phyloP scores from a whole-genome alignment of 2,888 invertebrate genomes.

The Heliconius sara region DNA sequence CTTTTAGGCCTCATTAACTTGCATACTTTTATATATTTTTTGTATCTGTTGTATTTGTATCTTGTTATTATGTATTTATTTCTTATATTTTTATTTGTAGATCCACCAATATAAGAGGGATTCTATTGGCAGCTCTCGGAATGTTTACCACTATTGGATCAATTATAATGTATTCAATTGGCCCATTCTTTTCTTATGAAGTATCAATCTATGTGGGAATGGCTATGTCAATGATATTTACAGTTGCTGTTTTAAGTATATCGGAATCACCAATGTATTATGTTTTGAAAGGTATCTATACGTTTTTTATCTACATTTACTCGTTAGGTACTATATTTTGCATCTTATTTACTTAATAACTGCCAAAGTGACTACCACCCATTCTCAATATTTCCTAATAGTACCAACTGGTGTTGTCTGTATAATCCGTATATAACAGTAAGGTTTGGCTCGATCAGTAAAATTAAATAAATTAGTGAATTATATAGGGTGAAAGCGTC shows the following conservation, averaged over 20 bases:
- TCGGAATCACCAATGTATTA: slow-evolving; percentile 62
- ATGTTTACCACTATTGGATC: slow-evolving; percentile 54
- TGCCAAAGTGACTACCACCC: too few relatives aligned
- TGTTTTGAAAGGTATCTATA: slow-evolving; percentile 55
- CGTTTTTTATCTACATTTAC: background rate
- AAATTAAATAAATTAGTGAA: background rate
- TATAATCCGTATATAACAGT: too few relatives aligned
- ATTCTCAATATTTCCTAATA: too few relatives aligned
- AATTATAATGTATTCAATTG: slow-evolving; percentile 53
- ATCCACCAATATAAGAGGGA: slow-evolving; percentile 60
- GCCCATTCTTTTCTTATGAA: slow-evolving; percentile 54
- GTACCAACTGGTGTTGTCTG: too few relatives aligned
- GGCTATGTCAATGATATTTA: slow-evolving; percentile 47
- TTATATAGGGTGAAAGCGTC: background rate
- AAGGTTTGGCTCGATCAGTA: background rate
- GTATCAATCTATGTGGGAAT: slow-evolving; percentile 52
- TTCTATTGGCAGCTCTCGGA: slow-evolving; percentile 55
- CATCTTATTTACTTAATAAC: too few relatives aligned
- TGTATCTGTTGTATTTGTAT: too few relatives aligned
- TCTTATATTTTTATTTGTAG: slow-evolving; percentile 47
- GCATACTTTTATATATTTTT: too few relatives aligned
- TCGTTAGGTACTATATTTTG: background rate
- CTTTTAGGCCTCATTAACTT: too few relatives aligned
- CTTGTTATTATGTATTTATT: background rate
- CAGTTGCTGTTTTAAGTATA: slow-evolving; percentile 50